These are phyloP conservation scores for Astyanax mexicanus DNA, from an alignment of 2,797 vertebrate genomes.

Conservation along the genomic window DNA sequence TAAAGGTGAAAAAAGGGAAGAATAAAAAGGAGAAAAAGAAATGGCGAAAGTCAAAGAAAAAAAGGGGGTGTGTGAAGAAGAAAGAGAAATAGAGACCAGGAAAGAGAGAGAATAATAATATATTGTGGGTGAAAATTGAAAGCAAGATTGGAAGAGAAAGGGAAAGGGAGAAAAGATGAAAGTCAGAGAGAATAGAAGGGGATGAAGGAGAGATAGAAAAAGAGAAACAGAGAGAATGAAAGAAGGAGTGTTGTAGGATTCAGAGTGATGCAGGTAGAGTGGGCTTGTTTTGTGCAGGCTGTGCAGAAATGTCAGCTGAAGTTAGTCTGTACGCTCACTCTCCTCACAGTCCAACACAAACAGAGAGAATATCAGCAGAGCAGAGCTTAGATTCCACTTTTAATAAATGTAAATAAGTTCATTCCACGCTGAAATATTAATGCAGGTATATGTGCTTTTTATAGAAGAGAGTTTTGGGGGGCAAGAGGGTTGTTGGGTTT, in stretches of 20 bases:
- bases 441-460: constrained; percentile 49
- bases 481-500: not conserved
- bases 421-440: constrained; percentile 66
- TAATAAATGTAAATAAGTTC: constrained; percentile 73
- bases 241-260: constrained; percentile 36
- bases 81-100: no score
- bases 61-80: no score
- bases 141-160: no score
- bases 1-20: no score
- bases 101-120: not conserved
- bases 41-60: no score
- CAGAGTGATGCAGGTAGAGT: constrained; percentile 60
- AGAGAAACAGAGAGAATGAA: not conserved
- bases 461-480: not conserved
- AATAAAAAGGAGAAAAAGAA: not conserved
- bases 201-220: not conserved
- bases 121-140: no score
- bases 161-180: not conserved
- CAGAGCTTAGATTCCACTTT: constrained; percentile 66
- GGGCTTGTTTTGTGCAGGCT: constrained; percentile 58
- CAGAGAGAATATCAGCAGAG: constrained; percentile 67
- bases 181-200: not conserved
- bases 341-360: constrained; percentile 65
- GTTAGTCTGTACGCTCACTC: constrained; percentile 41
- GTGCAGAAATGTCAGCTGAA: constrained; percentile 61